A percentile compares a stretch with the other conserved stretches of the same genome.
Evolutionary conservation across 2,113 vertebrate genomes (phyloP).

Genomic region (Apteryx mantelli): DNA sequence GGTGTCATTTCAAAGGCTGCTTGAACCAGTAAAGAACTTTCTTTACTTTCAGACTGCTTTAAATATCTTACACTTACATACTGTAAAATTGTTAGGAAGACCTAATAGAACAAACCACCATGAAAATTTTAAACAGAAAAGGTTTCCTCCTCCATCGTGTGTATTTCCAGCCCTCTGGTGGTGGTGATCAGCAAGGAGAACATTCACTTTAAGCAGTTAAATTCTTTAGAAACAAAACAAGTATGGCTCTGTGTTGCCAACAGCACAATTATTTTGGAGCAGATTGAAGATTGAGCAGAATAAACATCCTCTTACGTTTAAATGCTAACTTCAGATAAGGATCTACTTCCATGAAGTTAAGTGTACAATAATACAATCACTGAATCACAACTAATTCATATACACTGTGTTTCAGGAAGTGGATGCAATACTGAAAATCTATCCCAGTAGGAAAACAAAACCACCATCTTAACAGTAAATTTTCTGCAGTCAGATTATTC

Average conservation of each 20-base stretch:
- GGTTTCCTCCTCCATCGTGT: fast-evolving
- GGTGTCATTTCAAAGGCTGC: not conserved
- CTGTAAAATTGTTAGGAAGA: not conserved
- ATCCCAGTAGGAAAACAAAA: not conserved
- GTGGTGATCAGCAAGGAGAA: not conserved
- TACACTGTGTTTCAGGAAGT: not conserved
- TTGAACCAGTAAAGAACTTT: not conserved
- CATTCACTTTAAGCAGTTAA: not conserved
- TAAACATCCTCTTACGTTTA: fast-evolving
- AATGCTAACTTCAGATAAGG: not conserved
- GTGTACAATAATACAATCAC: not conserved
- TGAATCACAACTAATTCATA: not conserved
- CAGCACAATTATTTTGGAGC: not conserved
- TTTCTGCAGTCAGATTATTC: not conserved
- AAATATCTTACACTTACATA: not conserved
- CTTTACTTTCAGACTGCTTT: not conserved
- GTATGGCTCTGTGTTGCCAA: not conserved
- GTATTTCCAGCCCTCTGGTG: conserved; percentile 29
- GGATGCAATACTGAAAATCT: not conserved
- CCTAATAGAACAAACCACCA: not conserved
- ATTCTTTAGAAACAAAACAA: not conserved
- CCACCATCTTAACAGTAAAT: not conserved
- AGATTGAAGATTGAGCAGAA: not conserved
- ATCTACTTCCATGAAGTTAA: not conserved
- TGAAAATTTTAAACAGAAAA: not conserved